Evolutionary conservation across 2,113 vertebrate genomes (phyloP).

Genomic region (Larimichthys polyactis): DNA sequence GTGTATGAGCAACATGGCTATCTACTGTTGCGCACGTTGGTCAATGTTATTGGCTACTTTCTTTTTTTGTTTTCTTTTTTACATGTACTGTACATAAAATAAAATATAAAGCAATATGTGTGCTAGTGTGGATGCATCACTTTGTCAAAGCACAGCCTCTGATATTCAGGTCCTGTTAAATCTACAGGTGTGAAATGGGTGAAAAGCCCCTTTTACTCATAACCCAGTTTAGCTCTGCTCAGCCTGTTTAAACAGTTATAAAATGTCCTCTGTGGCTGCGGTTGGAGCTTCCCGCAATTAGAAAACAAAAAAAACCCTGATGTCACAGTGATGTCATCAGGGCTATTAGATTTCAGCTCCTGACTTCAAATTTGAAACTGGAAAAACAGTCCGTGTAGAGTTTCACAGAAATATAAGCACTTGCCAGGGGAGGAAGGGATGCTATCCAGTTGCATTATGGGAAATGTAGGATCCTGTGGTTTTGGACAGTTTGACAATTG

Average conservation of each 20-base stretch:
- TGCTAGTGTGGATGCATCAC: constrained; percentile 40
- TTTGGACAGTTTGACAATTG: neutral
- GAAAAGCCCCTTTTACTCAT: neutral
- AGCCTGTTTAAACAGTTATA: neutral
- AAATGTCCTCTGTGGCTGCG: no score
- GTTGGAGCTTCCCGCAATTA: no score
- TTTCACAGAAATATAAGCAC: no score
- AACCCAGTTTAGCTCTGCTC: neutral
- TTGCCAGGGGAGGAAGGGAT: neutral
- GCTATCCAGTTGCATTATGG: neutral
- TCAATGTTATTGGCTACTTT: constrained; percentile 79
- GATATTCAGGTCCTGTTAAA: neutral
- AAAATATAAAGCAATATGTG: constrained; percentile 86
- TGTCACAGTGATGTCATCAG: neutral
- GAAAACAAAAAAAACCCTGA: neutral
- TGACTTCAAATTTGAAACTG: neutral
- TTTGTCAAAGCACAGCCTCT: constrained; percentile 16
- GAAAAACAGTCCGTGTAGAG: neutral
- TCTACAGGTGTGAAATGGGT: neutral
- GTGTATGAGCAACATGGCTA: constrained; percentile 70
- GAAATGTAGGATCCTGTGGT: neutral
- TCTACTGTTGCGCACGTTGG: constrained; percentile 75
- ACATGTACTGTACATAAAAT: constrained; percentile 88
- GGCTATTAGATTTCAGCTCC: neutral
- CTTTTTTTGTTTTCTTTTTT: constrained; percentile 77